These are phyloP conservation scores for Papilio gigon DNA, from an alignment of 2,888 invertebrate genomes.

Conservation along the genomic window DNA sequence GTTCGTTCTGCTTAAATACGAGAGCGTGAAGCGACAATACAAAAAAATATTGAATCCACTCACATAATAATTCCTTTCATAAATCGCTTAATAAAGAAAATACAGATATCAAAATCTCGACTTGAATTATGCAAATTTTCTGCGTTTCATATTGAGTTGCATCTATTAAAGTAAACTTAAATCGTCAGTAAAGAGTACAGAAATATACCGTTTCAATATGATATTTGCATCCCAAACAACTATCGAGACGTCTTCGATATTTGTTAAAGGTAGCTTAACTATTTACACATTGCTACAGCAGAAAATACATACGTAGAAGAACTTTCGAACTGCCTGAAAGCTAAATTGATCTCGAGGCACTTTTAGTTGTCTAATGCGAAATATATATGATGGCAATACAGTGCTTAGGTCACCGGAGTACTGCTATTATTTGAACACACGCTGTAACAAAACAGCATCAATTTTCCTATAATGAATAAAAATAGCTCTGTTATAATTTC, in stretches of 20 bases:
- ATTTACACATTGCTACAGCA: too few species aligned
- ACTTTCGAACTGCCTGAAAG: too few species aligned
- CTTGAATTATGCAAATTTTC: neutral
- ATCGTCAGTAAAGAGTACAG: neutral
- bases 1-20: slow-evolving; percentile 1
- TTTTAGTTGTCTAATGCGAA: too few species aligned
- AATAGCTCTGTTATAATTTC: too few species aligned
- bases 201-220: neutral
- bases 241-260: neutral
- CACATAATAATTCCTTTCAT: neutral
- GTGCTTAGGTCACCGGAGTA: too few species aligned
- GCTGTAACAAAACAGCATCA: too few species aligned
- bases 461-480: too few species aligned
- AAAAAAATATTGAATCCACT: slow-evolving; percentile 9
- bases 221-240: neutral
- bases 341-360: too few species aligned
- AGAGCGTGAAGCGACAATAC: slow-evolving; percentile 6
- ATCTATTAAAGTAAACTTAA: neutral
- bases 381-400: too few species aligned
- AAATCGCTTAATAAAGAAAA: neutral
- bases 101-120: neutral
- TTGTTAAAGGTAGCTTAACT: slow-evolving; percentile 9
- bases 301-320: too few species aligned
- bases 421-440: too few species aligned
- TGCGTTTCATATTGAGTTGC: neutral